These are phyloP conservation scores for Dasyurus viverrinus DNA, from an alignment of 2,113 vertebrate genomes.

Conservation along the genomic window DNA sequence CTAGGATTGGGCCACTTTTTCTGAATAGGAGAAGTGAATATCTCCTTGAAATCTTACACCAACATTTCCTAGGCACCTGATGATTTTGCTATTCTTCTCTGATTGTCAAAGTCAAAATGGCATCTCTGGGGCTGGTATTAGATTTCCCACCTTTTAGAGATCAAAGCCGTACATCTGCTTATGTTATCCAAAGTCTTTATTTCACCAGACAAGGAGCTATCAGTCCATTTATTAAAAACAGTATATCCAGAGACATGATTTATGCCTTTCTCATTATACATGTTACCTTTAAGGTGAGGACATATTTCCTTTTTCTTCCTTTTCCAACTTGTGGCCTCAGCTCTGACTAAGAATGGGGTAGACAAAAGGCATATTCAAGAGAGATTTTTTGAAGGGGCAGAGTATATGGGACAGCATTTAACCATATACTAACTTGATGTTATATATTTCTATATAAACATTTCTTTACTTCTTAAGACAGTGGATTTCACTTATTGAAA, in stretches of 20 bases:
- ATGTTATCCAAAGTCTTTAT: slow-evolving; percentile 21
- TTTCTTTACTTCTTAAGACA: background rate
- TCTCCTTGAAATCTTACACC: slow-evolving; percentile 38
- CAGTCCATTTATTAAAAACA: slow-evolving; percentile 48
- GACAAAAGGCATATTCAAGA: background rate
- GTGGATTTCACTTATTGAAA: background rate
- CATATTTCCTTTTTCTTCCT: background rate
- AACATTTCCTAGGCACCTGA: slow-evolving; percentile 51
- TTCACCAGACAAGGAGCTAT: background rate
- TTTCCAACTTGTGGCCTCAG: background rate
- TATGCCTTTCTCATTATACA: background rate
- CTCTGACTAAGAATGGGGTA: background rate
- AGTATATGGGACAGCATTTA: background rate
- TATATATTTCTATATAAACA: background rate
- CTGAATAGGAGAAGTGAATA: background rate
- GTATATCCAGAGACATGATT: background rate
- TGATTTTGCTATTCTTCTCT: slow-evolving; percentile 26
- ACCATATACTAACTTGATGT: background rate
- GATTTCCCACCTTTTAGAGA: slow-evolving; percentile 60
- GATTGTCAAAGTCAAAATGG: background rate
- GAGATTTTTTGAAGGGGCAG: background rate
- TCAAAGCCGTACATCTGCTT: slow-evolving; percentile 39
- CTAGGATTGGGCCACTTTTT: background rate
- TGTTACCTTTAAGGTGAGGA: background rate
- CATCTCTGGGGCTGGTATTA: slow-evolving; percentile 58